Base-by-base conservation (phyloP, 2,888 invertebrate species). In the Caenorhabditis becei region DNA sequence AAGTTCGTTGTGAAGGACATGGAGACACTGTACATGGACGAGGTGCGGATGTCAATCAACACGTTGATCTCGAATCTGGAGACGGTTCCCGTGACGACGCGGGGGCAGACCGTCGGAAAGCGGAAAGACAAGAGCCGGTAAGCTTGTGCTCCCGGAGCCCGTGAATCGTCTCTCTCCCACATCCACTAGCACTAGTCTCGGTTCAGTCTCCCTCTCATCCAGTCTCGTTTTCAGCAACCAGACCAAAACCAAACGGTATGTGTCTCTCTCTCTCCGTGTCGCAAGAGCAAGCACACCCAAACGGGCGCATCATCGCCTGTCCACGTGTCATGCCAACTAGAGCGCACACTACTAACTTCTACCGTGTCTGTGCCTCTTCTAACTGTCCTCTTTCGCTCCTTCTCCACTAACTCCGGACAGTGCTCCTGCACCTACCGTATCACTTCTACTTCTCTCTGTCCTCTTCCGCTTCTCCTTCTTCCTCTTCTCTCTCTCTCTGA, bases 1-100 rank as follows among this genome's bases (percentile, higher is more conserved):
- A 97, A 96, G 93, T 99, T 99, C 93, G 97, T 99, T 85, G 94
- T 99, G 89, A 99, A 99, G 94, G 99, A 99, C 93, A 99, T 99
- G 99, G 99, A 99, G 93, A 96, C 96, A 67, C 94, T 99, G 91
- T 99, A 97, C 93, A 95, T 98, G 91, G 99, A 99, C 93, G 99
- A 99, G 93, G 83, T 83, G 14, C 59, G 80, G 71, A 82, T 79
- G 74, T 96, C 97, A 86, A 97, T 99, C 92, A 98, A 97, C 93
- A 94, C 97, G 89, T 94, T 99, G 91, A 99, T 99, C 96, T 96
- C 96, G 85, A 99, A 99, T 94, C 94, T 99, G 92, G 99, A 99
- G 94, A 97, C 97, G 77, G 94, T 99, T 84, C 99, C 99, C 56
- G 98, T 99, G 84, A 97, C 97, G 80, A 90, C 91, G 8, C 97